Evolutionary conservation across 2,888 invertebrate species (phyloP).

Genomic region (Arenicola marina): DNA sequence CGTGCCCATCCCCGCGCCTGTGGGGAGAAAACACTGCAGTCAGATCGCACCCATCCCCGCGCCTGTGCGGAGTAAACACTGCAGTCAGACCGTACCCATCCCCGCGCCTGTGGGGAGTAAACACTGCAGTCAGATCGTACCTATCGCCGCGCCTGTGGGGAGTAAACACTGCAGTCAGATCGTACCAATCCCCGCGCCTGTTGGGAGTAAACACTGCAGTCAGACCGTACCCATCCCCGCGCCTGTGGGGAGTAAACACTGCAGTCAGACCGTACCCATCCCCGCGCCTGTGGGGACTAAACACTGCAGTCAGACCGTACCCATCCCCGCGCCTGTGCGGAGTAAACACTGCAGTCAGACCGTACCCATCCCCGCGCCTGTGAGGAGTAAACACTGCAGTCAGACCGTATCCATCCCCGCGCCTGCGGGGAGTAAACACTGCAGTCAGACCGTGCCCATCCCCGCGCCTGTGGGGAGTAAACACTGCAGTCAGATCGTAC

Average conservation of each 20-base stretch:
- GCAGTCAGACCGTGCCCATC: slow-evolving; percentile 87
- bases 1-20: slow-evolving; percentile 90
- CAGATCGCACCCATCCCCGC: slow-evolving; percentile 90
- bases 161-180: too few relatives aligned
- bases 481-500: too few relatives aligned
- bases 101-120: slow-evolving; percentile 92
- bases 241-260: too few relatives aligned
- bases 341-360: too few relatives aligned
- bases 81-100: slow-evolving; percentile 87
- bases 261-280: slow-evolving; percentile 87
- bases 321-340: slow-evolving; percentile 89
- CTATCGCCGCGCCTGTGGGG: slow-evolving; percentile 89
- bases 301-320: too few relatives aligned
- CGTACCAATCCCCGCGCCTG: slow-evolving; percentile 92
- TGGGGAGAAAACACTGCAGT: too few relatives aligned
- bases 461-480: slow-evolving; percentile 92
- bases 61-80: too few relatives aligned
- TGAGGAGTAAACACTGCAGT: too few relatives aligned
- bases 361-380: slow-evolving; percentile 90
- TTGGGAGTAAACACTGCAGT: background rate
- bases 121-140: too few relatives aligned
- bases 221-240: too few relatives aligned
- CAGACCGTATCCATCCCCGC: slow-evolving; percentile 90
- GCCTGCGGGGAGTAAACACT: too few relatives aligned
- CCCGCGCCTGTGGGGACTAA: slow-evolving; percentile 92